Base-by-base conservation (phyloP, 2,797 vertebrate species). In the Myotis vivesi region DNA sequence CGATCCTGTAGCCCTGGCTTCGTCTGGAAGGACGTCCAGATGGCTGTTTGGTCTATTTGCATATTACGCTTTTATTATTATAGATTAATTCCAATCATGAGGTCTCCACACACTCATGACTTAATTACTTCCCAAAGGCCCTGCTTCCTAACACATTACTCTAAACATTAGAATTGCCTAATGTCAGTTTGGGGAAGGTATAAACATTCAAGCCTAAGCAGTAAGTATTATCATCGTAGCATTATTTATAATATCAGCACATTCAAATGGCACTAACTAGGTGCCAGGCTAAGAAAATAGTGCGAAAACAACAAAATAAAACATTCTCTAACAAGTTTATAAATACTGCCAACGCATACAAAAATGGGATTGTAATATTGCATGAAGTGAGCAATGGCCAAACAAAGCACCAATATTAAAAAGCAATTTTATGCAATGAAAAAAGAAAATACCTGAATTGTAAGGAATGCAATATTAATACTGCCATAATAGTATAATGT, bases 221-320 rank as follows among this genome's bases (percentile, higher is more conserved):
- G 36, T 64, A 79, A 83, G 15, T 71, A 41, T 87, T 83, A 73
- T 73, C 53, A 62, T 38, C 12, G 0, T 83, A 55, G 46, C 55
- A 53, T 82, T 93, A 62, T 22, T 92, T 79, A 33, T 53, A 49
- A 6, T 62, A 71, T 68, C 87, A 84, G 51, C 64, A 87, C 11
- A 55, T 30, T 73, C 83, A 95, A 89, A 53, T 71, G 13, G 22
- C 17, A 89, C 53, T 77, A 90, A 88, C 23, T 12, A 79, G 30
- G 68, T 13, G 15, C 13, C 33, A 83, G 13, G 36, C 53, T 80
- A 81, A 87, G 11, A 86, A 94, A 83, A 85, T 0, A 33, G 28
- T n/a, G 25, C 44, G 51, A 84, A 87, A 76, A 84, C 53, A 89
- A 53, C 44, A 86, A 92, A 79, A 94, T 66, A 71, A 89, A 86